Conservation (phyloP, 92 coral and sea anemone genomes). For the Umimayanthus kanabou region DNA sequence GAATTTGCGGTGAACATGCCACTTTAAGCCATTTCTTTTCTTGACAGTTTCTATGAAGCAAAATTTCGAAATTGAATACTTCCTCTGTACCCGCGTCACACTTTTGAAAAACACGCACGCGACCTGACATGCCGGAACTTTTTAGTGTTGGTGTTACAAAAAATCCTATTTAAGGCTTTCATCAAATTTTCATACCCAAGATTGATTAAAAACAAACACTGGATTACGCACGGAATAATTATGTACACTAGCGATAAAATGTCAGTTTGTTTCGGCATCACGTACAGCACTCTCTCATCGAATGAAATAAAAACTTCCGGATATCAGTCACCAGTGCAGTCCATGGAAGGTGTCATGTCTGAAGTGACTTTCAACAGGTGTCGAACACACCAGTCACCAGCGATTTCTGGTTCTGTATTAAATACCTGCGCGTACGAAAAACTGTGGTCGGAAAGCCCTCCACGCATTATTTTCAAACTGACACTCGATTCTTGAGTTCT, state of each 20-base stretch:
- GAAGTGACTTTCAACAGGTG: slow-evolving; percentile 4
- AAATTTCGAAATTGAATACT: background rate
- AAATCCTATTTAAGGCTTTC: slow-evolving; percentile 26
- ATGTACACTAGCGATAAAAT: slow-evolving; percentile 23
- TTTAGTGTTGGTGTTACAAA: background rate
- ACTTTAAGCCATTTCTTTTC: background rate
- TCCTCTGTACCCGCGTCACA: background rate
- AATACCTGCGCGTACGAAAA: slow-evolving; percentile 2
- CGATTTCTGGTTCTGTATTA: background rate
- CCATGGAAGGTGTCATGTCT: background rate
- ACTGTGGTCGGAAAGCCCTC: background rate
- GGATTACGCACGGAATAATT: slow-evolving; percentile 3
- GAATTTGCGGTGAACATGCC: slow-evolving; percentile 8
- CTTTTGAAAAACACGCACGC: slow-evolving; percentile 16
- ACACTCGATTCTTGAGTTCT: background rate
- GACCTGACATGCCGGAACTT: background rate
- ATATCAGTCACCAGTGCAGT: background rate
- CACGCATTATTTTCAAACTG: background rate
- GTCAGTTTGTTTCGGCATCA: background rate
- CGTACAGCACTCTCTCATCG: background rate
- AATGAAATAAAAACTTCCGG: slow-evolving; percentile 15
- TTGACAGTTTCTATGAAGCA: background rate
- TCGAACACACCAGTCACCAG: background rate
- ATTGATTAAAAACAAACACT: slow-evolving; percentile 40
- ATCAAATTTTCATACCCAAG: slow-evolving; percentile 37